Evolutionary conservation across 2,888 invertebrate species (phyloP).

Genomic region (Sesia apiformis): DNA sequence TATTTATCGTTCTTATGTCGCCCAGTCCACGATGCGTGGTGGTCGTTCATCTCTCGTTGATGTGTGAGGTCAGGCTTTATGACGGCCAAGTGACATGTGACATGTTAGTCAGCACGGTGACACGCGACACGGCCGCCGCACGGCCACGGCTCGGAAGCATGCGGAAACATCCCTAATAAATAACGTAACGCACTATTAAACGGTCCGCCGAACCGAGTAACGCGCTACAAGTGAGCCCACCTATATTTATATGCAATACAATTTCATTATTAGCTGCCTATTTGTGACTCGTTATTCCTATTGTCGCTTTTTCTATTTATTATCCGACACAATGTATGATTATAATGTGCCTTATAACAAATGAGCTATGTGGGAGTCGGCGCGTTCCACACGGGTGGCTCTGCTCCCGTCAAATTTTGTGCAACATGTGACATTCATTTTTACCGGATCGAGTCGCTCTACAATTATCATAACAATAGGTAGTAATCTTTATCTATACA

Average conservation of each 20-base stretch:
- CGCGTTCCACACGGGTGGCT: constrained; percentile 49
- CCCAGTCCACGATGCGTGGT: no score
- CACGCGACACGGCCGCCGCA: background rate
- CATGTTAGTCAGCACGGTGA: background rate
- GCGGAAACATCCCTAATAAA: constrained; percentile 54
- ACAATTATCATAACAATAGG: no score
- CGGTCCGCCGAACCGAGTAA: constrained; percentile 59
- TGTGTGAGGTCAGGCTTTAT: no score
- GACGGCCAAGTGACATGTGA: no score
- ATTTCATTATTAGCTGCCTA: constrained; percentile 70
- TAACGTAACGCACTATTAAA: constrained; percentile 52
- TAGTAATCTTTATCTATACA: no score
- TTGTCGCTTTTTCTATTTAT: constrained; percentile 73
- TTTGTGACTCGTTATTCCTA: constrained; percentile 67
- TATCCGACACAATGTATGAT: constrained; percentile 67
- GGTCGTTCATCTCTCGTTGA: no score
- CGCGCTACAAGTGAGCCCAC: constrained; percentile 34
- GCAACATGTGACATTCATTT: no score
- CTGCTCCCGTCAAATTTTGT: background rate
- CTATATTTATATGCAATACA: constrained; percentile 66
- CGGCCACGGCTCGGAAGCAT: constrained; percentile 11
- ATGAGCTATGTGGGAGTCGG: constrained; percentile 57
- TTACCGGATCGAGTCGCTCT: no score
- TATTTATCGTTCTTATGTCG: no score
- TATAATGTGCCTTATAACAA: constrained; percentile 66